These are phyloP conservation scores for Crypturellus undulatus DNA, from an alignment of 2,113 vertebrate species.

Conservation along the genomic window DNA sequence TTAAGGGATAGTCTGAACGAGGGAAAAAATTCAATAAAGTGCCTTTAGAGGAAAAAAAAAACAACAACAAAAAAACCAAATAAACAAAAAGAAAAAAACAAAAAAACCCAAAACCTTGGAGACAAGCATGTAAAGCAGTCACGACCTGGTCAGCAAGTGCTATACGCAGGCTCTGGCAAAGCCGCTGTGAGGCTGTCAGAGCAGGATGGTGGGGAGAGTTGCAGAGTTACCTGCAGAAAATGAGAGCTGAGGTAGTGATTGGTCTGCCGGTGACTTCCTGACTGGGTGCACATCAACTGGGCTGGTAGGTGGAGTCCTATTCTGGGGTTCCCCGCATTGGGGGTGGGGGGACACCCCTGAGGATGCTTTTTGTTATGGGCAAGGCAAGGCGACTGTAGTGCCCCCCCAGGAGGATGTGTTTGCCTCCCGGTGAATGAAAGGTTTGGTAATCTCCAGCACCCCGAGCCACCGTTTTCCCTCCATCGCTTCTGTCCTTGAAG, in stretches of 20 bases:
- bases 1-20: constrained; percentile 5
- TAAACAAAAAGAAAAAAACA: no score
- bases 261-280: background rate
- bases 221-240: constrained; percentile 19
- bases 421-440: background rate
- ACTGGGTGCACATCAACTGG: background rate
- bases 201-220: background rate
- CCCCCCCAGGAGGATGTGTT: background rate
- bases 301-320: background rate
- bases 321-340: background rate
- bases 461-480: background rate
- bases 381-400: background rate
- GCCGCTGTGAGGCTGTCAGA: background rate
- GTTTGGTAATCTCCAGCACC: background rate
- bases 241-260: background rate
- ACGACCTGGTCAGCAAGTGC: constrained; percentile 57
- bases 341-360: background rate
- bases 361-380: background rate
- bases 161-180: constrained; percentile 18
- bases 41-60: background rate
- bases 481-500: background rate
- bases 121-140: constrained; percentile 9
- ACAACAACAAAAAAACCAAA: no score
- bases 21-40: constrained; percentile 28
- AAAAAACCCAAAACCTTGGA: background rate